A percentile compares a stretch with the other conserved stretches of the same genome.
Evolutionary conservation across 2,888 invertebrate species (phyloP).

Genomic region (Andrena fulva): DNA sequence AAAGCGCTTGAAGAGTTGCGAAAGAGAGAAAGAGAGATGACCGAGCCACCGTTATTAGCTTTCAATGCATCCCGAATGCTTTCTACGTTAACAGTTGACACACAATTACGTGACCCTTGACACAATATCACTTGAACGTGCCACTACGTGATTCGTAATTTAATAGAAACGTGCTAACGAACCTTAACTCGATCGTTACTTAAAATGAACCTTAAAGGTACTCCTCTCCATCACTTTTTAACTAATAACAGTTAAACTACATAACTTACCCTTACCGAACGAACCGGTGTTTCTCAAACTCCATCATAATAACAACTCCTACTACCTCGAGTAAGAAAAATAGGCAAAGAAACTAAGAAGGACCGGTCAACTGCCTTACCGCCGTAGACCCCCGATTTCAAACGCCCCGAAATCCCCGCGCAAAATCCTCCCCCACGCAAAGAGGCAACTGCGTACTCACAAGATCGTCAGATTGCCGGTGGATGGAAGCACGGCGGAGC

Average conservation of each 20-base stretch:
- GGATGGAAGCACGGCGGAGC: constrained; percentile 59
- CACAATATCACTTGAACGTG: not conserved
- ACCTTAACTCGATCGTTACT: too few species aligned
- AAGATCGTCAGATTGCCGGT: constrained; percentile 78
- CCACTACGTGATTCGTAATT: not conserved
- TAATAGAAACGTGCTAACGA: not conserved
- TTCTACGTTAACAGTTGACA: not conserved
- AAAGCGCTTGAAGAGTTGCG: constrained; percentile 13
- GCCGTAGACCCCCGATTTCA: not conserved
- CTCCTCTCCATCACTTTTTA: too few species aligned
- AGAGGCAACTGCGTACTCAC: constrained; percentile 69
- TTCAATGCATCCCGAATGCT: constrained; percentile 12
- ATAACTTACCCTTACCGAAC: too few species aligned
- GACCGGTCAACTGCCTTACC: not conserved
- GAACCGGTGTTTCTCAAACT: too few species aligned
- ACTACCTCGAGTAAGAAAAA: too few species aligned
- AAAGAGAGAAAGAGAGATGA: not conserved
- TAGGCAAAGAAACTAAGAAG: too few species aligned
- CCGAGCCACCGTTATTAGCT: not conserved
- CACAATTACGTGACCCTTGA: not conserved
- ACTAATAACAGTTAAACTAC: too few species aligned
- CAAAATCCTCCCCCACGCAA: not conserved
- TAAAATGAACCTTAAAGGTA: too few species aligned
- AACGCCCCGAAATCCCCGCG: not conserved
- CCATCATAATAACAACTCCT: too few species aligned